Evolutionary conservation across 2,113 vertebrate genomes (phyloP).

Genomic region (Tonatia bakeri): DNA sequence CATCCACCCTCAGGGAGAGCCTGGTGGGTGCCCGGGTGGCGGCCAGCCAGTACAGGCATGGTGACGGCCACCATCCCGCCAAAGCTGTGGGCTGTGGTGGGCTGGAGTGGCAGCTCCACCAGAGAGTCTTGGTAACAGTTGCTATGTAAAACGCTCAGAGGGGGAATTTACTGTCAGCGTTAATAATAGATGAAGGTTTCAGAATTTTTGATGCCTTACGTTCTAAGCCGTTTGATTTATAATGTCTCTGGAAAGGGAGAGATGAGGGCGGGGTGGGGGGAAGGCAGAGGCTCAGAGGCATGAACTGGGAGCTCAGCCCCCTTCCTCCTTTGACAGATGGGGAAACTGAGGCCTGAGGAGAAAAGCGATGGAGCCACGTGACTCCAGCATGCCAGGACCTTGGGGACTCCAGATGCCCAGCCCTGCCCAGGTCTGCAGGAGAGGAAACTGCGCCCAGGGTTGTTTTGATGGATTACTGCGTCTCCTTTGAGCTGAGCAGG

Average conservation of each 20-base stretch:
- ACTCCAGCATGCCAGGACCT: background rate
- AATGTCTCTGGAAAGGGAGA: slow-evolving; percentile 77
- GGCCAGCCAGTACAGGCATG: background rate
- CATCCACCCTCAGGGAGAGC: background rate
- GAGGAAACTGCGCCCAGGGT: background rate
- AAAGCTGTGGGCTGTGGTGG: slow-evolving; percentile 1
- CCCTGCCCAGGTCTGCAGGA: background rate
- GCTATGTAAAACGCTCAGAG: slow-evolving; percentile 85
- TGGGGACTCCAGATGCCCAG: background rate
- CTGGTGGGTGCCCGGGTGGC: slow-evolving; percentile 34
- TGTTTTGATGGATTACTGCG: slow-evolving; percentile 60
- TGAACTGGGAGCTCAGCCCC: background rate
- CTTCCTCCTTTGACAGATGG: background rate
- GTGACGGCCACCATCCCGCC: background rate
- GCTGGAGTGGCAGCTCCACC: slow-evolving; percentile 45
- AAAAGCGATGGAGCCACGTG: background rate
- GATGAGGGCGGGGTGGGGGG: slow-evolving; percentile 2
- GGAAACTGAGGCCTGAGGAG: background rate
- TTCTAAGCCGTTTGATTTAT: slow-evolving; percentile 86
- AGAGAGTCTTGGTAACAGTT: slow-evolving; percentile 84
- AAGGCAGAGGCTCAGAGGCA: slow-evolving; percentile 17
- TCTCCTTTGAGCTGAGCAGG: slow-evolving; percentile 70
- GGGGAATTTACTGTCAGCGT: slow-evolving; percentile 86
- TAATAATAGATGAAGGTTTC: slow-evolving; percentile 89
- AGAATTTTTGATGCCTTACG: slow-evolving; percentile 85